Evolutionary conservation across 2,113 vertebrate genomes (phyloP), one percentile per base, ranked within the genome.

Genomic region (Python bivittatus): DNA sequence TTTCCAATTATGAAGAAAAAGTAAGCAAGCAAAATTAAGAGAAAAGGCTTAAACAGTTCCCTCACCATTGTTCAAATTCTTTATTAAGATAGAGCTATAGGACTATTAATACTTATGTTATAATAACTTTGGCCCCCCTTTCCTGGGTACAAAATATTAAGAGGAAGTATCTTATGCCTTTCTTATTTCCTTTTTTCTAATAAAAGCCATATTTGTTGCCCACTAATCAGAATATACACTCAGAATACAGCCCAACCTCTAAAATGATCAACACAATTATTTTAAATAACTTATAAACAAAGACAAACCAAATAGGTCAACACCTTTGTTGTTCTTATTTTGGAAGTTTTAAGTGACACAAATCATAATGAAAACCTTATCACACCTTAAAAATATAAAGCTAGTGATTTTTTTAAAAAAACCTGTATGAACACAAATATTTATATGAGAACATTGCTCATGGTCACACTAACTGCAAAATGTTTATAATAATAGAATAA

Each of bases 401-500:
- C 20, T 17, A 83, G 2, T 79, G 13, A 61, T 29, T 33, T 72
- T 33, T 29, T 22, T 13, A 48, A 44, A n/a, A 68, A 88, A 17
- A 60, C n/a, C 17, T 84, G 83, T 44, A 44, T 84, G 42, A 44
- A 84, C 8, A 84, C 3, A 68, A 27, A 57, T 27, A 60, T 6
- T 7, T 60, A 44, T 27, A 53, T 22, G 20, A 25, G 9, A 64
- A 58, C 15, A 27, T 23, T 72, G 79, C 17, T 90, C 86, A 27
- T 58, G 54, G 54, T 57, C 61, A 90, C 27, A 64, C 15, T 0
- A 38, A 0, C 25, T 57, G 38, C 33, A 93, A 84, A 52, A 0
- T 84, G 44, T 2, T 7, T 94, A 88, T 60, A 88, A 88, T 84
- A 96, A 96, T 93, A 96, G 92, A 44, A 60, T 94, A 93, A 93